Conservation (phyloP, 2,113 vertebrate genomes). For the Actinemys pallida region DNA sequence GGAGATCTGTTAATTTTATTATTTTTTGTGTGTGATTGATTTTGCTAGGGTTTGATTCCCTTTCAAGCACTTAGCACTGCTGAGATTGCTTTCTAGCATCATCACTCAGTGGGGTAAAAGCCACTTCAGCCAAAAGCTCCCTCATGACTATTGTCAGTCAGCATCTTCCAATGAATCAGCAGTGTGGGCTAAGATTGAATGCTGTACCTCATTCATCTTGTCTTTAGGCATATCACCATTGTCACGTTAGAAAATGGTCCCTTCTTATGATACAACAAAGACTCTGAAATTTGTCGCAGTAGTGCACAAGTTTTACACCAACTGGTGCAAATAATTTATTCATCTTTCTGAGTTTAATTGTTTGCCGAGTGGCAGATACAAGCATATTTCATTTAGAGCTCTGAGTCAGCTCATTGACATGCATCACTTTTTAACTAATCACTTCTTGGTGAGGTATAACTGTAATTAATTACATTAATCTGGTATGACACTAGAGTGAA, state of each 20-base stretch:
- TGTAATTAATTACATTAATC: constrained; percentile 49
- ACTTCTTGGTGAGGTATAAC: neutral
- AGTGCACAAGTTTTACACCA: neutral
- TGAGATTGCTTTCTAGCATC: neutral
- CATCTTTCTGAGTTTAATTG: neutral
- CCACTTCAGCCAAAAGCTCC: neutral
- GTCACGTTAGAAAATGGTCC: neutral
- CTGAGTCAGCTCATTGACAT: constrained; percentile 28
- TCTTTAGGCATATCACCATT: neutral
- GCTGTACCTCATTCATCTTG: neutral
- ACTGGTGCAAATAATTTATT: neutral
- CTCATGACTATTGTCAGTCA: accelerated
- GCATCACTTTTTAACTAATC: neutral
- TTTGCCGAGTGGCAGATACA: constrained; percentile 22
- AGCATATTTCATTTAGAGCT: constrained; percentile 19
- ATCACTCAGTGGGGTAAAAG: neutral
- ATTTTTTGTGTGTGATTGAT: constrained; percentile 39
- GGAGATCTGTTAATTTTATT: neutral
- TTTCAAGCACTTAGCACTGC: neutral
- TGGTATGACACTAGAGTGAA: constrained; percentile 8
- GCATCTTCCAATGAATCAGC: constrained; percentile 47
- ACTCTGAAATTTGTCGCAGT: neutral
- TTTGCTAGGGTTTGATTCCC: neutral
- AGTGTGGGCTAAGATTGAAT: neutral
- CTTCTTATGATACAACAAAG: neutral